These are phyloP conservation scores for Nephrotoma flavescens DNA, from an alignment of 2,888 invertebrate species.

Conservation along the genomic window DNA sequence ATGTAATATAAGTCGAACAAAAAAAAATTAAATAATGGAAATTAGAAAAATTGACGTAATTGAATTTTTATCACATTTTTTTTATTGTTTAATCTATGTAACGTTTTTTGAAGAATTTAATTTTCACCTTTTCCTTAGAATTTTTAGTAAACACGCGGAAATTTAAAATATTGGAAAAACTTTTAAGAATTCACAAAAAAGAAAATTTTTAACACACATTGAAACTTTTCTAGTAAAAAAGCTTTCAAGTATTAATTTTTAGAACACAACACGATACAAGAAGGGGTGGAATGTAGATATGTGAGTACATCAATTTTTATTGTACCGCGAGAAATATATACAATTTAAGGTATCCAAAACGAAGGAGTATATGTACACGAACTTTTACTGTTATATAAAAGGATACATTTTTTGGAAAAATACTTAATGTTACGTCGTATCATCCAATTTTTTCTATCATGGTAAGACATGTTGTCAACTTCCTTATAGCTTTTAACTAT, in stretches of 20 bases:
- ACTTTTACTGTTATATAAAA: background rate
- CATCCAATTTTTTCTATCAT: background rate
- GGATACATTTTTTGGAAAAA: background rate
- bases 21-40: background rate
- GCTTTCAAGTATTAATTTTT: background rate
- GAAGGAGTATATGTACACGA: background rate
- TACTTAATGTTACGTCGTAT: background rate
- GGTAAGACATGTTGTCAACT: background rate
- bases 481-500: background rate
- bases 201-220: background rate
- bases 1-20: background rate
- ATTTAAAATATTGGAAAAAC: background rate
- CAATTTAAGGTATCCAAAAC: background rate
- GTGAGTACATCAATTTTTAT: background rate
- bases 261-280: background rate
- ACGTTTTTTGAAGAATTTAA: background rate
- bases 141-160: background rate
- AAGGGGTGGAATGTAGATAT: background rate
- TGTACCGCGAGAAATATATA: background rate
- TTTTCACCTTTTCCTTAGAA: background rate
- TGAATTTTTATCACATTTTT: background rate
- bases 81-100: background rate
- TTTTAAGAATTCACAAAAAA: background rate
- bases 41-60: background rate
- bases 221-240: background rate